These are phyloP conservation scores for Fragum whitleyi DNA, from an alignment of 2,888 invertebrate species.

Conservation along the genomic window DNA sequence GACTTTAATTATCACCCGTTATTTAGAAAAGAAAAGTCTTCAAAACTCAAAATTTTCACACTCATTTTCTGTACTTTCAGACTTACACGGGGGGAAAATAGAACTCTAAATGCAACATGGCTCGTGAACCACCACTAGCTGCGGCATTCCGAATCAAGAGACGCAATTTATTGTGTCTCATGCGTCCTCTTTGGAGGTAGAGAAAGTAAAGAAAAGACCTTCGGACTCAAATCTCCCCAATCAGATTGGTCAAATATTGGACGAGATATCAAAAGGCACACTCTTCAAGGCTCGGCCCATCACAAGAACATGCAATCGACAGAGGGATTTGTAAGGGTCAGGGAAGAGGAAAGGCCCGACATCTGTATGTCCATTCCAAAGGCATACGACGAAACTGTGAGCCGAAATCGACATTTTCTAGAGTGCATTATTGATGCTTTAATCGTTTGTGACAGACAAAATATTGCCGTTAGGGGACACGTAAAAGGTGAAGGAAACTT, in stretches of 20 bases:
- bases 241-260: too few relatives aligned
- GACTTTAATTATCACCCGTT: too few relatives aligned
- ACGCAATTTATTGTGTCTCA: slow-evolving; percentile 31
- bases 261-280: slow-evolving; percentile 15
- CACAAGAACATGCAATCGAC: slow-evolving; percentile 5
- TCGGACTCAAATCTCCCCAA: background rate
- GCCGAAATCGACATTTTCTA: too few relatives aligned
- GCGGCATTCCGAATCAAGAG: slow-evolving; percentile 22
- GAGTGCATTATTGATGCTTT: too few relatives aligned
- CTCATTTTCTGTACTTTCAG: too few relatives aligned
- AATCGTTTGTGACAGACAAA: slow-evolving; percentile 37
- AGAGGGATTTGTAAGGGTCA: slow-evolving; percentile 15
- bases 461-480: slow-evolving; percentile 37
- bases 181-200: slow-evolving; percentile 17
- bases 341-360: slow-evolving; percentile 6
- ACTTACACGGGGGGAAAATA: too few relatives aligned
- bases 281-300: too few relatives aligned
- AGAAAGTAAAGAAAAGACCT: slow-evolving; percentile 8
- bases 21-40: too few relatives aligned
- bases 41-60: too few relatives aligned
- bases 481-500: background rate
- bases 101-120: too few relatives aligned
- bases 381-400: too few relatives aligned
- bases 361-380: slow-evolving; percentile 11
- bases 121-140: slow-evolving; percentile 21